Evolutionary conservation across 2,113 vertebrate genomes (phyloP), one percentile per base, ranked within the genome.

Genomic region (Gallinago jamesoni): DNA sequence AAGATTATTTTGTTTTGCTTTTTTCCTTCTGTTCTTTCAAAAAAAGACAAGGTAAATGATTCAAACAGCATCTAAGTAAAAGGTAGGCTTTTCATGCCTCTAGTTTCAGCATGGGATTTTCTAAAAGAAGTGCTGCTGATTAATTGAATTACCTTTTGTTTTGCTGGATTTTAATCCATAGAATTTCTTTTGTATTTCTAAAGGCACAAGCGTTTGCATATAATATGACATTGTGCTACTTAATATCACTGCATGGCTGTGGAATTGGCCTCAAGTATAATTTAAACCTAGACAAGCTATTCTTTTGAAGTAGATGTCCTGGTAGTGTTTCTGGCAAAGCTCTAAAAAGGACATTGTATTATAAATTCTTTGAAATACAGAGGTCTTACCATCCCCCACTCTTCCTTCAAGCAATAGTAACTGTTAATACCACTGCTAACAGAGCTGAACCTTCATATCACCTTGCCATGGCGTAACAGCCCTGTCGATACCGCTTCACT

Each of bases 401-500:
- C 24, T 53, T 86, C 12, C 45, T 62, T 45, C 80, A 50, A 79
- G 73, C 11, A 68, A 48, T 8, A 57, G 13, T 12, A 86, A 45
- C 30, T 1, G 3, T 56, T 45, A 55, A n/a, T 24, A 21, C 12
- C 23, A 27, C 48, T 75, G 30, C 56, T 75, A 39, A 11, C 8
- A 75, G 48, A 66, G 23, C 52, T 79, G 41, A 87, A 23, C 10
- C 25, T 82, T 75, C 28, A 2, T 16, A 35, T 37, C 5, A 1
- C 52, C 30, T 37, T 57, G 39, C 24, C 7, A 4, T 35, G 27
- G 11, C 4, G 6, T 5, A 70, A 77, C 33, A 89, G 14, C 27
- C 52, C 14, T 56, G 30, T 37, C 1, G 0, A 17, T 4, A 27
- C 4, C 0, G 0, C 52, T 48, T 55, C 37, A 43, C 7, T n/a